Conservation (phyloP, 2,888 invertebrate species). For the Drosophila melanosoma region DNA sequence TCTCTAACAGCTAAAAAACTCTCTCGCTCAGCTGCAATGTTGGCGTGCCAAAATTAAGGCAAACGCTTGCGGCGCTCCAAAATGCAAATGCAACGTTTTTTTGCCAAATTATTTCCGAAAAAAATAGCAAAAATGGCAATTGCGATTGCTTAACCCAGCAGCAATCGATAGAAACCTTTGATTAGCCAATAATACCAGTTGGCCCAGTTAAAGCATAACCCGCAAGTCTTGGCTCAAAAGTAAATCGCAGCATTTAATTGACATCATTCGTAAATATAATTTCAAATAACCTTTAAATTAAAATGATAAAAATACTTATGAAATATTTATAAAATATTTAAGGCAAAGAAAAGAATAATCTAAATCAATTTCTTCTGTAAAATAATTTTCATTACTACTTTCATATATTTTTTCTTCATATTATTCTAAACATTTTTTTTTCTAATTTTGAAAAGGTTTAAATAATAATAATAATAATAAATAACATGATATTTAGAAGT, state of each 20-base stretch:
- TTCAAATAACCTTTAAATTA: background rate
- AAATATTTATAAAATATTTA: background rate
- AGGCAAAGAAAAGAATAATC: background rate
- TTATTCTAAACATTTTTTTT: too few species aligned
- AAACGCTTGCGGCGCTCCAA: conserved; percentile 54
- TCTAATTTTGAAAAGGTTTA: too few species aligned
- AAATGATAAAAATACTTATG: background rate
- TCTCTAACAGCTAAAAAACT: conserved; percentile 1
- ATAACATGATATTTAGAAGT: background rate
- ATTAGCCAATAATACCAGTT: conserved; percentile 37
- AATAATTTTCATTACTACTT: background rate
- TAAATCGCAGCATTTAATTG: background rate
- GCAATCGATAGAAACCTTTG: conserved; percentile 28
- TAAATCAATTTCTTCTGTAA: background rate
- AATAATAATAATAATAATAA: too few species aligned
- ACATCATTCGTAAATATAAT: background rate
- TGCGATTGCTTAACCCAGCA: conserved; percentile 12
- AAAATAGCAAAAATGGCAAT: background rate
- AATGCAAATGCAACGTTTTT: conserved; percentile 57
- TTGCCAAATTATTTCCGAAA: conserved; percentile 24
- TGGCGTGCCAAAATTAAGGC: conserved; percentile 54
- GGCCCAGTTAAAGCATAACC: conserved; percentile 18
- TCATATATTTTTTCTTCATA: too few species aligned
- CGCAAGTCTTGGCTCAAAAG: background rate
- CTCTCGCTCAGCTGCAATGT: conserved; percentile 23